These are phyloP conservation scores for Melinopterus prodromus DNA, from an alignment of 2,888 invertebrate genomes.

Conservation along the genomic window DNA sequence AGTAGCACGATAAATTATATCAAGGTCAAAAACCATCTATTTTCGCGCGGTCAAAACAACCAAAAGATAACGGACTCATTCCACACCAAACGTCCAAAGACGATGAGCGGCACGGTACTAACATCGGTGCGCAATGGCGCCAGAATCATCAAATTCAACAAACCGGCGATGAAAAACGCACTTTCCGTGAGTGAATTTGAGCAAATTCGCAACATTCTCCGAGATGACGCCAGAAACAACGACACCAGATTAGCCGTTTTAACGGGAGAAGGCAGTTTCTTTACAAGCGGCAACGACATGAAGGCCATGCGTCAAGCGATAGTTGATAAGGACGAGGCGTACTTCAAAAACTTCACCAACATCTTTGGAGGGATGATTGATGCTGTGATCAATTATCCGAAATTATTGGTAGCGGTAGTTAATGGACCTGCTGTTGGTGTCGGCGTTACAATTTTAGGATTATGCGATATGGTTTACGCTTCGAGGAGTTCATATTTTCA, in stretches of 20 bases:
- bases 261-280: slow-evolving; percentile 84
- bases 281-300: slow-evolving; percentile 84
- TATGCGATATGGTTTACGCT: slow-evolving; percentile 91
- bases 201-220: slow-evolving; percentile 69
- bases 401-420: slow-evolving; percentile 85
- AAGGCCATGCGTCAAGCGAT: slow-evolving; percentile 25
- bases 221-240: slow-evolving; percentile 74
- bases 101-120: slow-evolving; percentile 16
- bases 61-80: neutral
- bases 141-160: slow-evolving; percentile 73
- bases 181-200: slow-evolving; percentile 73
- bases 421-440: slow-evolving; percentile 97
- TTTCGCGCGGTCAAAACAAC: neutral
- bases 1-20: neutral
- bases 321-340: slow-evolving; percentile 22
- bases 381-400: slow-evolving; percentile 86
- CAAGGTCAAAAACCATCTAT: neutral
- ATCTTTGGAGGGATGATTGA: slow-evolving; percentile 71
- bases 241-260: slow-evolving; percentile 75
- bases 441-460: slow-evolving; percentile 81
- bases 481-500: slow-evolving; percentile 86
- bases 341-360: slow-evolving; percentile 26
- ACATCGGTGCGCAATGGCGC: slow-evolving; percentile 58
- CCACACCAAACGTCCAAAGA: neutral
- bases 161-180: slow-evolving; percentile 84